Conservation (phyloP, 2,888 invertebrate species). For the Plebejus anna region DNA sequence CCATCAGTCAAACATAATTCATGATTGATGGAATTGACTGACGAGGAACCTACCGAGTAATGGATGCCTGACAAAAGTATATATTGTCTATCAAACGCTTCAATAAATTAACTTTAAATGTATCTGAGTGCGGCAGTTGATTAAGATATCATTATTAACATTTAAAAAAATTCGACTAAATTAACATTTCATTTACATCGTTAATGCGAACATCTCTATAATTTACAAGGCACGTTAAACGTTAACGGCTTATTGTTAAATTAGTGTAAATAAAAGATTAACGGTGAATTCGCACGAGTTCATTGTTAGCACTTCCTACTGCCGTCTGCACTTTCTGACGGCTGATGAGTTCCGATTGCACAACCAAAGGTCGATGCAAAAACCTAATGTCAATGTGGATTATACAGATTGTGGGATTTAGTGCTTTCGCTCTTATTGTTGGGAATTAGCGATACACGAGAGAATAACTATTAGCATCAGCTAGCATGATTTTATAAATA, state of each 20-base stretch:
- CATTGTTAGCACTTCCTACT: constrained; percentile 28
- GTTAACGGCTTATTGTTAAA: constrained; percentile 13
- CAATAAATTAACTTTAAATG: too few relatives aligned
- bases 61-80: too few relatives aligned
- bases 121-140: neutral
- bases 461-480: neutral
- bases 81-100: too few relatives aligned
- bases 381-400: constrained; percentile 23
- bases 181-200: neutral
- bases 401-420: constrained; percentile 1
- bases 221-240: neutral
- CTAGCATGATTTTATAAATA: too few relatives aligned
- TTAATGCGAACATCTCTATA: neutral
- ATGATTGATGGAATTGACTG: too few relatives aligned
- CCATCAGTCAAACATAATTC: too few relatives aligned
- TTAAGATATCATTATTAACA: too few relatives aligned
- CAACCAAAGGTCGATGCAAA: constrained; percentile 28
- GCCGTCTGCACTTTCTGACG: constrained; percentile 49
- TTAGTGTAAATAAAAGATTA: constrained; percentile 20
- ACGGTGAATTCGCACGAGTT: constrained; percentile 32
- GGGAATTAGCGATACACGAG: neutral
- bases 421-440: neutral
- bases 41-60: too few relatives aligned
- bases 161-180: neutral
- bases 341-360: constrained; percentile 30